Base-by-base conservation (phyloP, 2,797 vertebrate genomes). In the Sciurus carolinensis region DNA sequence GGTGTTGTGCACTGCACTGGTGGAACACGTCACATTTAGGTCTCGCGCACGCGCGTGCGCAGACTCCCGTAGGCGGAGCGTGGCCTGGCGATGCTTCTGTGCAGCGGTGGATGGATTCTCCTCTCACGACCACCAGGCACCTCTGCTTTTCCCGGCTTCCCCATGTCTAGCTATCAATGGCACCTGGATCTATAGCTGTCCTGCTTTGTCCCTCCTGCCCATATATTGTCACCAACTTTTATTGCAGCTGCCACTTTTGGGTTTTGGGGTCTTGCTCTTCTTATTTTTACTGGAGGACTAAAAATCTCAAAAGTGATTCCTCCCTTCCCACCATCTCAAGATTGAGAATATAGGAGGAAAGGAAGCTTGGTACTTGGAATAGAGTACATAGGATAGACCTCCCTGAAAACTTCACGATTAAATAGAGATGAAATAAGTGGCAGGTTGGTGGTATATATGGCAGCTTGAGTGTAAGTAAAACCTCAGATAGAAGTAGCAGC, bases 81-180 rank as follows among this genome's bases (percentile, higher is more conserved):
- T 22, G 54, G 7, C 20, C 20, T 57, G 20, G 7, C 22, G 54
- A 22, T 0, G 2, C 54, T 20, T 57, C 39, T 84, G 44, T 24
- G 44, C 26, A 14, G 33, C 4, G 9, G 36, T 57, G n/a, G 17
- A 42, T 1, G 42, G 18, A 13, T 87, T 79, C 33, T 20, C 12
- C 47, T 20, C 54, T 44, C 44, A 30, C 1, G 1, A 57, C 33
- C 18, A 13, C 33, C 8, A 22, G 42, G 39, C 11, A 22, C 17
- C 1, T 13, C 42, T 54, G 20, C 30, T 39, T 47, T 71, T 2
- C n/a, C 17, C n/a, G 39, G 59, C 52, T 92, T 52, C 73, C 22
- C 3, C 20, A 30, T 11, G 14, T 12, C 3, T 2, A 5, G 4
- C 1, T 1, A 5, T 11, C 76, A 44, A 66, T 4, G 59, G 28